These are phyloP conservation scores for Clarias macrocephalus DNA, from an alignment of 2,113 vertebrate genomes.

Conservation along the genomic window DNA sequence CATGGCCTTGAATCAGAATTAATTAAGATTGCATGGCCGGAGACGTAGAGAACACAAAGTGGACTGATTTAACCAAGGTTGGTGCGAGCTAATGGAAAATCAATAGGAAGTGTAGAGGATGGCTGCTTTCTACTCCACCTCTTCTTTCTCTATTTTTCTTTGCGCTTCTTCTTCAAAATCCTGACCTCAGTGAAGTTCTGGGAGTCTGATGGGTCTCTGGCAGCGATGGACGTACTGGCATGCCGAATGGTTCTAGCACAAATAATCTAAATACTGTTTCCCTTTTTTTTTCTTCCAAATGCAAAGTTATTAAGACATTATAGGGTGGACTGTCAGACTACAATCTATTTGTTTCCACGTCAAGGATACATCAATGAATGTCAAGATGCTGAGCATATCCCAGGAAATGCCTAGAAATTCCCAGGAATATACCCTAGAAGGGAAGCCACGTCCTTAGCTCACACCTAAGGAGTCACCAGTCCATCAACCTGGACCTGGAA, in stretches of 20 bases:
- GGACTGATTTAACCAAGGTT: slow-evolving; percentile 42
- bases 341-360: neutral
- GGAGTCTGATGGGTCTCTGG: neutral
- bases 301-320: no score
- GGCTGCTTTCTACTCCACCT: slow-evolving; percentile 29
- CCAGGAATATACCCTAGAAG: neutral
- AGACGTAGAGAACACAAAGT: slow-evolving; percentile 35
- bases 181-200: neutral
- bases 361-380: neutral
- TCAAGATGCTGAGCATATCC: neutral
- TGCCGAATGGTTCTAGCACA: neutral
- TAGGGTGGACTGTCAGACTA: neutral
- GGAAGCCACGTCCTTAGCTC: neutral
- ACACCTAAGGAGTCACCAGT: neutral
- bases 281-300: no score
- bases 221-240: neutral
- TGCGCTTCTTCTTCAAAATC: neutral
- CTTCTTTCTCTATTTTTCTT: neutral
- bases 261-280: neutral
- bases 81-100: slow-evolving; percentile 51
- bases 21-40: slow-evolving; percentile 60
- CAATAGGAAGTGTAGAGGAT: slow-evolving; percentile 38
- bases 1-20: slow-evolving; percentile 67
- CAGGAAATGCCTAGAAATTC: no score
- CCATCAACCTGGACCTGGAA: neutral